Conservation (phyloP, 2,888 invertebrate species). For the Brenthis daphne region DNA sequence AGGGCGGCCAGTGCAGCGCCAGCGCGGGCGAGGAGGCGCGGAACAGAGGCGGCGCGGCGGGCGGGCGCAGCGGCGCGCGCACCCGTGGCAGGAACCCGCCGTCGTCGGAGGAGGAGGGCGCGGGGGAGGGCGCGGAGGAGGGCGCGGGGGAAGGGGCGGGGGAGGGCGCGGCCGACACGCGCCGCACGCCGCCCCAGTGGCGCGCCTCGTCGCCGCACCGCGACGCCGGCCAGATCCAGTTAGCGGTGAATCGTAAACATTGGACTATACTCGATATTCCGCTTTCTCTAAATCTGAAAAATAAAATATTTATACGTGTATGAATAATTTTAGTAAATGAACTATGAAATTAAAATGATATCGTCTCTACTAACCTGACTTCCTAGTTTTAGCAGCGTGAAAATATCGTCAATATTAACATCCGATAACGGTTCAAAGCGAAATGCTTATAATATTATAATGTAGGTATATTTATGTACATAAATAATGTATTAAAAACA, state of each 20-base stretch:
- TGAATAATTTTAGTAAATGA: not conserved
- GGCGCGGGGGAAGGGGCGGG: slow-evolving; percentile 40
- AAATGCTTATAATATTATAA: too few species aligned
- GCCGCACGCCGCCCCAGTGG: slow-evolving; percentile 50
- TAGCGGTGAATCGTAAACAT: slow-evolving; percentile 79
- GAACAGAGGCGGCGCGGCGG: slow-evolving; percentile 82
- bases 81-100: slow-evolving; percentile 89
- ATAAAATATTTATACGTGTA: not conserved
- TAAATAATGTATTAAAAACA: too few species aligned
- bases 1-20: slow-evolving; percentile 71
- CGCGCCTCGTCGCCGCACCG: slow-evolving; percentile 79
- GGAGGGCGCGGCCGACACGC: slow-evolving; percentile 49
- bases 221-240: slow-evolving; percentile 90
- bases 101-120: slow-evolving; percentile 87
- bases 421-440: too few species aligned
- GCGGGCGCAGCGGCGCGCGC: slow-evolving; percentile 80
- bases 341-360: not conserved
- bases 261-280: slow-evolving; percentile 96
- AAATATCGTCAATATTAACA: slow-evolving; percentile 29
- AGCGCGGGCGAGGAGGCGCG: slow-evolving; percentile 74
- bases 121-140: slow-evolving; percentile 60
- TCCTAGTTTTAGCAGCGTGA: slow-evolving; percentile 59
- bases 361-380: slow-evolving; percentile 63
- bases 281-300: slow-evolving; percentile 93
- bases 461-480: too few species aligned